phyloP scores from a whole-genome alignment of 2,797 vertebrate genomes.

The Amblyraja radiata region DNA sequence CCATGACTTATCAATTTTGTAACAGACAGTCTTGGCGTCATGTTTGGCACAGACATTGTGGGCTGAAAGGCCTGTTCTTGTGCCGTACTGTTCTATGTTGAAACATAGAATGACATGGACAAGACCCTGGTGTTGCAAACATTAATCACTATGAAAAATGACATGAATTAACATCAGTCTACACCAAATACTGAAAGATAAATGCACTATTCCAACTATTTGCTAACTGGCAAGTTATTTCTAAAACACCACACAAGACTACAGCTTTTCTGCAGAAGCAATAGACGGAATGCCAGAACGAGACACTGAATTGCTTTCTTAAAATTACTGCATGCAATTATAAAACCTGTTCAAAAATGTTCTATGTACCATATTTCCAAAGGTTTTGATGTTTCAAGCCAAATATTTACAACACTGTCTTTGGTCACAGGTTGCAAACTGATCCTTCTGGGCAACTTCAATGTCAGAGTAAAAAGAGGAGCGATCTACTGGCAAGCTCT shows the following conservation, averaged over 20 bases:
- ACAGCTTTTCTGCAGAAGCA: not conserved
- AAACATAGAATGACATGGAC: not conserved
- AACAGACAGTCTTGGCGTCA: too few species aligned
- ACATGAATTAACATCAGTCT: not conserved
- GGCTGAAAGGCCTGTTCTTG: too few species aligned
- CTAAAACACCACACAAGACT: not conserved
- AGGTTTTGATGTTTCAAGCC: not conserved
- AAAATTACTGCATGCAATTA: not conserved
- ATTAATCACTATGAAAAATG: not conserved
- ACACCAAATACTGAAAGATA: not conserved
- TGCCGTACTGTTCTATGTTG: too few species aligned
- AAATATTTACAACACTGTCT: not conserved
- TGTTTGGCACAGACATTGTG: too few species aligned
- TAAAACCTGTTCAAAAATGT: not conserved
- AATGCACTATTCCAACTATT: not conserved
- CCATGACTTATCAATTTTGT: too few species aligned
- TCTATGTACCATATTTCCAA: not conserved
- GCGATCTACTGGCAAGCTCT: too few species aligned
- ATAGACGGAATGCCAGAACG: not conserved
- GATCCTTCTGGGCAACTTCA: too few species aligned
- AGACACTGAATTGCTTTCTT: not conserved
- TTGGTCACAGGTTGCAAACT: not conserved
- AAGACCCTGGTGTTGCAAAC: not conserved
- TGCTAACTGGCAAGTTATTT: not conserved
- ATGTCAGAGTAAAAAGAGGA: too few species aligned